A percentile compares a stretch with the other conserved stretches of the same genome.
These are phyloP conservation scores for Sterna hirundo DNA, from an alignment of 2,113 vertebrate genomes.

Conservation along the genomic window DNA sequence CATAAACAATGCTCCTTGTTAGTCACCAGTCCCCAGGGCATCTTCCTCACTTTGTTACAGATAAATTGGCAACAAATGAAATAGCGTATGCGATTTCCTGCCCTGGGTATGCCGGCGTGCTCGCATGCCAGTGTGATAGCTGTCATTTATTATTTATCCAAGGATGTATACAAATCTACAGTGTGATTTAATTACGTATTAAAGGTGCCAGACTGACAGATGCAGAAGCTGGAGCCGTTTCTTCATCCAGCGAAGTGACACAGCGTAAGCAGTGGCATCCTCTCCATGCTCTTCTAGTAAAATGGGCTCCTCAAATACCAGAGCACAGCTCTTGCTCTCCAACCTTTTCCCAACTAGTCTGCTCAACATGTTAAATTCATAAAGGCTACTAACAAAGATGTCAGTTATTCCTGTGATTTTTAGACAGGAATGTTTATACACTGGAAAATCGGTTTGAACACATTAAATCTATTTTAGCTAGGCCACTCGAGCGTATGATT, in stretches of 20 bases:
- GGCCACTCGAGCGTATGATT: neutral
- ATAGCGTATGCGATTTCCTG: slow-evolving; percentile 28
- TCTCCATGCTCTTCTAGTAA: neutral
- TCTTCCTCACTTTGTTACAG: slow-evolving; percentile 49
- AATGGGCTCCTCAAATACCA: neutral
- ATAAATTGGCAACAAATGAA: slow-evolving; percentile 52
- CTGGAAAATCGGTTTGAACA: neutral
- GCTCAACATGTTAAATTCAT: neutral
- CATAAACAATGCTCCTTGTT: slow-evolving; percentile 60
- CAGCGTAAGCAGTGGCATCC: neutral
- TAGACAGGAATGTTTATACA: neutral
- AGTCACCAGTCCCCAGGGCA: slow-evolving; percentile 45
- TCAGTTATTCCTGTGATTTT: neutral
- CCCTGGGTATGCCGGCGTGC: neutral
- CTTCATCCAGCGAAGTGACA: neutral
- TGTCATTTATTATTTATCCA: slow-evolving; percentile 53
- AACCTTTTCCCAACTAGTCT: neutral
- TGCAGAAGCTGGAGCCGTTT: slow-evolving; percentile 11
- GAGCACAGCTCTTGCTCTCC: neutral
- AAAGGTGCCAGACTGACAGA: slow-evolving; percentile 52
- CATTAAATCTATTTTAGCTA: neutral
- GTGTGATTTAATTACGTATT: slow-evolving; percentile 36
- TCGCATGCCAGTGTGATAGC: neutral
- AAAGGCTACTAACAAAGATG: neutral
- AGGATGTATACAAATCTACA: slow-evolving; percentile 3